Conservation (phyloP, 2,888 invertebrate genomes). For the Pyrgus malvae region DNA sequence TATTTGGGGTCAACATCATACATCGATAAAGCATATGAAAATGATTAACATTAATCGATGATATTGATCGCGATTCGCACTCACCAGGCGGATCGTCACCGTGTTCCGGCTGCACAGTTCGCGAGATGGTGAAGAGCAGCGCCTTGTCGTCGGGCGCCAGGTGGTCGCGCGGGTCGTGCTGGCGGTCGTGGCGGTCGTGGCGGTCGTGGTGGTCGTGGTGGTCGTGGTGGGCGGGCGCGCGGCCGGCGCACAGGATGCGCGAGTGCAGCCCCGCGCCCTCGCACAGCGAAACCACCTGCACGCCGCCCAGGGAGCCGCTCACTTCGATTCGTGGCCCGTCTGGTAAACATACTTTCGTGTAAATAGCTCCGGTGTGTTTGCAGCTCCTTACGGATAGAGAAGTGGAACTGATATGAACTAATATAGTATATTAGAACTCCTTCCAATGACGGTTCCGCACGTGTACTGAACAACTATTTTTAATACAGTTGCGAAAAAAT, state of each 20-base stretch:
- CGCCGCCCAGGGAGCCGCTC: constrained; percentile 94
- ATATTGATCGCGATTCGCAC: too few species aligned
- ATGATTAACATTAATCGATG: too few species aligned
- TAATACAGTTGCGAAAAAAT: too few species aligned
- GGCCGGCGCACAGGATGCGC: constrained; percentile 92
- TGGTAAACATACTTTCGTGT: constrained; percentile 36
- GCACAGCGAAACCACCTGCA: constrained; percentile 94
- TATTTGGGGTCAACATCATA: too few species aligned
- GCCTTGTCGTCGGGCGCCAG: constrained; percentile 49
- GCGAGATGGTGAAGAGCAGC: constrained; percentile 56
- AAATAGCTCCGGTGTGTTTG: too few species aligned
- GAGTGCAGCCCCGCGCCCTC: constrained; percentile 87
- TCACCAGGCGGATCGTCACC: constrained; percentile 49
- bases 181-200: constrained; percentile 17
- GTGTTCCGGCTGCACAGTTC: constrained; percentile 42
- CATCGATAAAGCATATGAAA: too few species aligned
- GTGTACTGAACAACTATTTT: too few species aligned
- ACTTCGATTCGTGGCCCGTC: constrained; percentile 83
- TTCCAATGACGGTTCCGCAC: too few species aligned
- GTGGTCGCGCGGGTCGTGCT: constrained; percentile 39
- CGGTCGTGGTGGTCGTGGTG: constrained; percentile 48
- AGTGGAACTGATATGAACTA: too few species aligned
- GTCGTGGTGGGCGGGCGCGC: constrained; percentile 86
- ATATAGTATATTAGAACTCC: too few species aligned
- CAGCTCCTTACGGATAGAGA: too few species aligned